phyloP scores from a whole-genome alignment of 2,888 invertebrate genomes.

The Agriopis marginaria region DNA sequence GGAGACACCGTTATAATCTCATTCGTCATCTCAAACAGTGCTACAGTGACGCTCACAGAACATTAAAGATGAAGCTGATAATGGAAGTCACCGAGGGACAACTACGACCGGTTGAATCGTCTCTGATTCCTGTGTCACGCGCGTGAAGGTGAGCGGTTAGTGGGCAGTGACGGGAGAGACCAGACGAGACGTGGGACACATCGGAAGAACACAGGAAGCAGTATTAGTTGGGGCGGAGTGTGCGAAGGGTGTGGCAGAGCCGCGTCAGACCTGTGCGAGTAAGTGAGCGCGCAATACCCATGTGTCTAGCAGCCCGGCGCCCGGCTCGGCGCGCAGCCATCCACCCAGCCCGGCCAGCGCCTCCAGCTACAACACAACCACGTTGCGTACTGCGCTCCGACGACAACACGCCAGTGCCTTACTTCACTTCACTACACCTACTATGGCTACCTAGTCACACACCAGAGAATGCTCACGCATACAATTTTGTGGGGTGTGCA shows the following conservation, averaged over 20 bases:
- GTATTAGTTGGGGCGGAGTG: slow-evolving; percentile 40
- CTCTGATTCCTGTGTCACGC: slow-evolving; percentile 41
- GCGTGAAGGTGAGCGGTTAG: slow-evolving; percentile 1
- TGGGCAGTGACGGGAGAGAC: slow-evolving; percentile 24
- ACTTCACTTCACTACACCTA: background rate
- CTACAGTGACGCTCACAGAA: slow-evolving; percentile 45
- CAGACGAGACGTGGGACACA: slow-evolving; percentile 10
- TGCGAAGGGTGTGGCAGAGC: slow-evolving; percentile 63
- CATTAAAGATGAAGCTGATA: slow-evolving; percentile 41
- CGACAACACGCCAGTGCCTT: background rate
- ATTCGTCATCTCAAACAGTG: slow-evolving; percentile 39
- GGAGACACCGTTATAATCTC: slow-evolving; percentile 39
- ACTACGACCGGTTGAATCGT: slow-evolving; percentile 17
- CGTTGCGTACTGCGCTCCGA: slow-evolving; percentile 41
- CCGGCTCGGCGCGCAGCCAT: slow-evolving; percentile 83
- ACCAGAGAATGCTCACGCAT: slow-evolving; percentile 11
- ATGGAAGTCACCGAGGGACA: slow-evolving; percentile 33
- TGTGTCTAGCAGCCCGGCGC: slow-evolving; percentile 83
- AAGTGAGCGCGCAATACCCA: slow-evolving; percentile 87
- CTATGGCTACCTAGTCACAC: background rate
- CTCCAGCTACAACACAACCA: slow-evolving; percentile 84
- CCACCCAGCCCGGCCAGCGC: slow-evolving; percentile 84
- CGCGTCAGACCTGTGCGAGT: slow-evolving; percentile 85
- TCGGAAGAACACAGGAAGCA: slow-evolving; percentile 59
- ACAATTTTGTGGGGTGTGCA: background rate